Conservation (phyloP, 2,888 invertebrate species). For the Callosobruchus maculatus region DNA sequence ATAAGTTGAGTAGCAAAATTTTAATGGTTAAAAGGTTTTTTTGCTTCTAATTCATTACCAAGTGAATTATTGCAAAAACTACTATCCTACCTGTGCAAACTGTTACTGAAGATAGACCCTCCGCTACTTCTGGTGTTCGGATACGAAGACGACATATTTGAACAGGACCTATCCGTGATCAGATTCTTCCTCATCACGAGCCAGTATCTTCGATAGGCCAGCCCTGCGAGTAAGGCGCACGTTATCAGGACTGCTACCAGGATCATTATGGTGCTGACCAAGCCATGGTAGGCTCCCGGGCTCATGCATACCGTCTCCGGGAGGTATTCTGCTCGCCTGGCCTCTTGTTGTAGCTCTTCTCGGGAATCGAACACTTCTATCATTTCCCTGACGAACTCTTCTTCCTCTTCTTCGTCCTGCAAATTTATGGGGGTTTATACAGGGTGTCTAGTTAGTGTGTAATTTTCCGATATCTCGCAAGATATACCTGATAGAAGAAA, state of each 20-base stretch:
- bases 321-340: slow-evolving; percentile 63
- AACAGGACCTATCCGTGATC: slow-evolving; percentile 47
- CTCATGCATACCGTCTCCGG: slow-evolving; percentile 75
- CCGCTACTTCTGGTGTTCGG: slow-evolving; percentile 48
- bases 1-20: too few relatives aligned
- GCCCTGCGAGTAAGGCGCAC: slow-evolving; percentile 67
- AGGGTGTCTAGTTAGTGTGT: too few relatives aligned
- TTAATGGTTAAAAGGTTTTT: too few relatives aligned
- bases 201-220: slow-evolving; percentile 78
- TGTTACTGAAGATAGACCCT: slow-evolving; percentile 46
- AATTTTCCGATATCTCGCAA: too few relatives aligned
- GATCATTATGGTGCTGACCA: slow-evolving; percentile 75
- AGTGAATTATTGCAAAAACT: too few relatives aligned
- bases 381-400: slow-evolving; percentile 84
- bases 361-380: slow-evolving; percentile 85
- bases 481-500: too few relatives aligned
- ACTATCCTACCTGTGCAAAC: neutral
- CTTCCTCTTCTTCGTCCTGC: slow-evolving; percentile 52
- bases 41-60: too few relatives aligned
- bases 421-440: too few relatives aligned
- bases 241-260: slow-evolving; percentile 71
- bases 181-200: slow-evolving; percentile 71
- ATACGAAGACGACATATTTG: slow-evolving; percentile 44
- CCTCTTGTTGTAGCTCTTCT: slow-evolving; percentile 66
- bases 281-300: slow-evolving; percentile 77